Evolutionary conservation across 2,113 vertebrate species (phyloP).

Genomic region (Vireo altiloquus): DNA sequence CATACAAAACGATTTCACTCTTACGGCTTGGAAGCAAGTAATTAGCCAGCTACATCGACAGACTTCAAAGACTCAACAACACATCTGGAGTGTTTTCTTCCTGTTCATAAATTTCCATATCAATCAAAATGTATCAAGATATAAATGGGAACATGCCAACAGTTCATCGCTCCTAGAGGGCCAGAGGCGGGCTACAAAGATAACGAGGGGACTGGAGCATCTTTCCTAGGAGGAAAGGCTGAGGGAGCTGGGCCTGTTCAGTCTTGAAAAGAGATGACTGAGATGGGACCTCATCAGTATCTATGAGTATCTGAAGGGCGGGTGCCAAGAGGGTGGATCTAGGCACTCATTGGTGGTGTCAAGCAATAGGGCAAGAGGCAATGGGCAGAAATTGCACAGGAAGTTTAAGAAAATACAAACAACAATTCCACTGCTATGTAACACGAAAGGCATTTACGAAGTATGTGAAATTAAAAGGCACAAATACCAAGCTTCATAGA

Average conservation of each 20-base stretch:
- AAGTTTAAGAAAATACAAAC: not conserved
- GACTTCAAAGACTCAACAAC: not conserved
- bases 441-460: not conserved
- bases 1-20: fast-evolving
- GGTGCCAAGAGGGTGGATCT: not conserved
- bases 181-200: not conserved
- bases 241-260: not conserved
- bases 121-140: not conserved
- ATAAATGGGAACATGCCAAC: not conserved
- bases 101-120: not conserved
- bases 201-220: not conserved
- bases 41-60: not conserved
- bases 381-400: not conserved
- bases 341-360: not conserved
- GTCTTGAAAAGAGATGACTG: not conserved
- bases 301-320: not conserved
- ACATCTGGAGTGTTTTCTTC: not conserved
- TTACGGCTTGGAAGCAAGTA: fast-evolving
- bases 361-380: not conserved
- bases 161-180: not conserved
- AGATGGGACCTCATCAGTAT: not conserved
- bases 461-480: not conserved
- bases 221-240: not conserved
- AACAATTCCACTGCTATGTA: not conserved
- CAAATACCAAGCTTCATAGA: not conserved